Base-by-base conservation (phyloP, 2,797 vertebrate genomes). In the Eupleurogrammus muticus region DNA sequence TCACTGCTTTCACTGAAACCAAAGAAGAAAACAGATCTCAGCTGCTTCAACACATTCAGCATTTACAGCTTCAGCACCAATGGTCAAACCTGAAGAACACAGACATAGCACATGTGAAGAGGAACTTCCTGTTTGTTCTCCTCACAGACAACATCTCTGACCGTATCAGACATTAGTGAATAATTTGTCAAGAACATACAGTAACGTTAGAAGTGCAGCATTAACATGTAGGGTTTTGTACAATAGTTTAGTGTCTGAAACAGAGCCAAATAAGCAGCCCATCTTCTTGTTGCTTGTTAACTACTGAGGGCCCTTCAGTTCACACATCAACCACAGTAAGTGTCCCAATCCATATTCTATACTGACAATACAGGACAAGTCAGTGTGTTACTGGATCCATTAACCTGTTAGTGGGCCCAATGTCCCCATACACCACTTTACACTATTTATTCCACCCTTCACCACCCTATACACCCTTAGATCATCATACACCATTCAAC, bases 1-100 rank as follows among this genome's bases (percentile, higher is more conserved):
- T 9, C 50, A 24, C 59, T 44, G 59, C 73, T 86, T 54, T 73
- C 75, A 89, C 90, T 86, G 68, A 89, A 79, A 94, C 93, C 92
- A 94, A 94, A 85, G 92, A 93, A 62, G 42, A 71, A 56, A 73
- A 42, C 21, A 21, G 35, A 54, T 32, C 10, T 51, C 4, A 32
- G 23, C 58, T 53, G 56, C 9, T 62, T 53, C 44, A 51, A 32
- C 57, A 20, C 2, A 1, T 28, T 35, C 53, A 51, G 32, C 63
- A 19, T 63, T 35, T 40, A 42, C 47, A 57, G 35, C 50, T 69
- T 71, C 12, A 44, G 16, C n/a, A 13, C 44, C 47, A 54, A 34
- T 38, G 52, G 65, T 83, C 54, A 38, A 52, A 54, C 42, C 58
- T 23, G 59, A 76, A 36, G 47, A 53, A 57, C 44, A 50, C 1